phyloP scores from a whole-genome alignment of 2,797 vertebrate species.

The Phrynocephalus vlangalii region DNA sequence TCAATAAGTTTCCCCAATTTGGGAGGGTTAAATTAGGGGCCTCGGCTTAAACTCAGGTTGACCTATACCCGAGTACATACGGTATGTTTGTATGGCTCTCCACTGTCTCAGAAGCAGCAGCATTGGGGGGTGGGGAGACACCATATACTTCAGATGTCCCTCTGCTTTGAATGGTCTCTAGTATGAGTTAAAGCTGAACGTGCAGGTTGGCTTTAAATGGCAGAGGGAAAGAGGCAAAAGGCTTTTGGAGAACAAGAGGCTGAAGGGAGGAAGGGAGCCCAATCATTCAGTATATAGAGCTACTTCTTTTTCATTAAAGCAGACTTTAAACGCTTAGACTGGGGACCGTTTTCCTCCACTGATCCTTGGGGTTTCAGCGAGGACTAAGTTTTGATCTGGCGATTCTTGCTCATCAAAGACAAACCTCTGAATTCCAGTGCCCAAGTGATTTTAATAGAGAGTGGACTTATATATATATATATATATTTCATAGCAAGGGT shows the following conservation, averaged over 20 bases:
- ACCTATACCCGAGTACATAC: too few relatives aligned
- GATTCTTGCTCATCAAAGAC: neutral
- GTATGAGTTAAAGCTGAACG: neutral
- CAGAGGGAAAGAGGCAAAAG: neutral
- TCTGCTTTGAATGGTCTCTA: neutral
- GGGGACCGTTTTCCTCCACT: neutral
- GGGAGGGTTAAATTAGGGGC: too few relatives aligned
- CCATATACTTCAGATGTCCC: neutral
- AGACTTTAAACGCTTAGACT: neutral
- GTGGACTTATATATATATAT: neutral
- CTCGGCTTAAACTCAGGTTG: too few relatives aligned
- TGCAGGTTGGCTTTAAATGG: neutral
- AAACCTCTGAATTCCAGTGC: constrained; percentile 3
- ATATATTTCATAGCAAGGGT: neutral
- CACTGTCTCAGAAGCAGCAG: neutral
- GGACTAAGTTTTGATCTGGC: neutral
- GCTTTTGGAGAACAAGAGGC: neutral
- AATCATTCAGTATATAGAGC: neutral
- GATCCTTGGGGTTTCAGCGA: neutral
- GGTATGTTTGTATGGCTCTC: neutral
- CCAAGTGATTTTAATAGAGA: neutral
- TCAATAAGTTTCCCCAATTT: too few relatives aligned
- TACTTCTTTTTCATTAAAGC: too few relatives aligned
- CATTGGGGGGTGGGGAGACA: too few relatives aligned
- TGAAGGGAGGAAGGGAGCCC: neutral